Conservation (phyloP, 2,888 invertebrate species). For the Endotricha flammealis region DNA sequence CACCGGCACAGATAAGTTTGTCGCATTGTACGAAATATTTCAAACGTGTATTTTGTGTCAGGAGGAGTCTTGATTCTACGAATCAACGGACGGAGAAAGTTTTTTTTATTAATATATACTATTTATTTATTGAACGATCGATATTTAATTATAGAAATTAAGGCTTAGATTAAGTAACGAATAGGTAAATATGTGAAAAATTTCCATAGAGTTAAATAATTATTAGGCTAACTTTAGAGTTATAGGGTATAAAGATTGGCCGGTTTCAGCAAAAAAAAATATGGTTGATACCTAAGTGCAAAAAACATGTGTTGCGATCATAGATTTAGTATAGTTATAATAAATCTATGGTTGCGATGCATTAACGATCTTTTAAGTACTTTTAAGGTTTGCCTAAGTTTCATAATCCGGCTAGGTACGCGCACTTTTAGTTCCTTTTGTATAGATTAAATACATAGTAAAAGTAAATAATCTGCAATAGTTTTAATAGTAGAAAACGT, state of each 20-base stretch:
- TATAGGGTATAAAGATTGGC: conserved; percentile 29
- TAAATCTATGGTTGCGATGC: too few relatives aligned
- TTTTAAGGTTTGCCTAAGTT: conserved; percentile 43
- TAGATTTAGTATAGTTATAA: too few relatives aligned
- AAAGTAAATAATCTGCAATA: conserved; percentile 34
- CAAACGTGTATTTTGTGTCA: too few relatives aligned
- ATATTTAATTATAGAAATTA: conserved; percentile 55
- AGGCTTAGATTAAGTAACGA: conserved; percentile 32
- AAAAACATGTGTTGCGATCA: conserved; percentile 20
- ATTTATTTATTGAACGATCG: conserved; percentile 72
- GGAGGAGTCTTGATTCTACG: conserved; percentile 24
- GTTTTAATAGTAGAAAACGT: conserved; percentile 31
- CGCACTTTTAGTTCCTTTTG: conserved; percentile 72
- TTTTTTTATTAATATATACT: conserved; percentile 67
- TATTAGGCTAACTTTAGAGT: conserved; percentile 29
- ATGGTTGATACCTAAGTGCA: conserved; percentile 11
- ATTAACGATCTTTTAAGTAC: conserved; percentile 34
- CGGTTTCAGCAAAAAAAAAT: conserved; percentile 20
- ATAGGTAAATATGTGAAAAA: conserved; percentile 51
- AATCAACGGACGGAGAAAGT: conserved; percentile 33
- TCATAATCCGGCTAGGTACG: conserved; percentile 54
- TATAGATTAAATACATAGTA: conserved; percentile 48
- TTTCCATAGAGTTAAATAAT: conserved; percentile 61
- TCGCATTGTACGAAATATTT: too few relatives aligned
- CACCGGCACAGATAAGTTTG: too few relatives aligned